These are phyloP conservation scores for Pangasianodon hypophthalmus DNA, from an alignment of 2,113 vertebrate species.

Conservation along the genomic window DNA sequence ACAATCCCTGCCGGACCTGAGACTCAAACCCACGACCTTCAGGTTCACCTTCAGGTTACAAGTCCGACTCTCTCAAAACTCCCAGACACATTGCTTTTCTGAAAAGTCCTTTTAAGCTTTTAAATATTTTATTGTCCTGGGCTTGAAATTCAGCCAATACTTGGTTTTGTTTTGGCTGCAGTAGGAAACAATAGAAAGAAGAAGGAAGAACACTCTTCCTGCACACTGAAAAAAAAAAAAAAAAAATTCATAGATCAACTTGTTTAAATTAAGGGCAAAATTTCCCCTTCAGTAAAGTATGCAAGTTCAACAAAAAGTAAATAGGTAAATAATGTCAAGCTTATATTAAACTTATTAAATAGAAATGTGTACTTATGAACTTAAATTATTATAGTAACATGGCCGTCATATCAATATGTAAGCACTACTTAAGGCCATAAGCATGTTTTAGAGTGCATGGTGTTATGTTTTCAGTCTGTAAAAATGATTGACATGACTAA, in stretches of 20 bases:
- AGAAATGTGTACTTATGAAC: neutral
- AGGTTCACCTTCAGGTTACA: too few relatives aligned
- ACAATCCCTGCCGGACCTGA: too few relatives aligned
- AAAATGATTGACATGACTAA: neutral
- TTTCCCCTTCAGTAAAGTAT: neutral
- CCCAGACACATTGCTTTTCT: too few relatives aligned
- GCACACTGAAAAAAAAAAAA: neutral
- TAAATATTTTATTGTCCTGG: neutral
- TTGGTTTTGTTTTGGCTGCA: neutral
- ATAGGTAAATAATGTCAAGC: neutral
- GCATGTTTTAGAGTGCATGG: neutral
- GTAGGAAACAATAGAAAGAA: neutral
- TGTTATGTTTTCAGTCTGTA: neutral
- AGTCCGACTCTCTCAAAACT: too few relatives aligned
- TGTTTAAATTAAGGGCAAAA: neutral
- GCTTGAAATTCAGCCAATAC: neutral
- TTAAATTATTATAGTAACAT: neutral
- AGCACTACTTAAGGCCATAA: neutral
- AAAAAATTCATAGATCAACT: neutral
- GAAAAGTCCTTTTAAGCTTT: too few relatives aligned
- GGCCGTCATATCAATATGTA: neutral
- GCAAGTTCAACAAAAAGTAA: neutral
- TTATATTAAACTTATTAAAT: too few relatives aligned
- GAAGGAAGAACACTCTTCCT: neutral
- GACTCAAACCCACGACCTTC: too few relatives aligned